These are phyloP conservation scores for Homarus americanus DNA, from an alignment of 1,140 invertebrate genomes.

Conservation along the genomic window DNA sequence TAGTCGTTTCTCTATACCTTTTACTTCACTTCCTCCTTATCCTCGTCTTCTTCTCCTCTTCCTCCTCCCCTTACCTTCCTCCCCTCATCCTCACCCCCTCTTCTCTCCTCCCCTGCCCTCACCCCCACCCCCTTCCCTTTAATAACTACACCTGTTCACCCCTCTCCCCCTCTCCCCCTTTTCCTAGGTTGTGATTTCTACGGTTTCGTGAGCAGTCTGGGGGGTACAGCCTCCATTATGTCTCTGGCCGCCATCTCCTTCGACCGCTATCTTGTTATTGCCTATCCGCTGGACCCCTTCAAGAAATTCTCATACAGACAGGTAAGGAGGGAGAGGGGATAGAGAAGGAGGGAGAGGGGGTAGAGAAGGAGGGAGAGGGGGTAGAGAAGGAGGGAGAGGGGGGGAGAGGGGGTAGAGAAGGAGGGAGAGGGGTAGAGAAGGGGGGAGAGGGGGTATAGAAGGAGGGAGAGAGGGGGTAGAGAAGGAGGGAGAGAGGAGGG, in stretches of 20 bases:
- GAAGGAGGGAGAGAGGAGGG: too few species aligned
- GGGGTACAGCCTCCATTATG: constrained; percentile 76
- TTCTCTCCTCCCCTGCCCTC: neutral
- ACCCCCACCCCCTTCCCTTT: too few species aligned
- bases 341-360: too few species aligned
- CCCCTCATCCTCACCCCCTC: too few species aligned
- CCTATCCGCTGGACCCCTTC: constrained; percentile 77
- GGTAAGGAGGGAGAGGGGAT: constrained; percentile 39
- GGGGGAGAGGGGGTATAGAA: too few species aligned
- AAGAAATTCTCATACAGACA: constrained; percentile 60
- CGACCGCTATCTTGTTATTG: constrained; percentile 77
- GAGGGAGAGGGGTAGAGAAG: too few species aligned
- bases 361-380: too few species aligned
- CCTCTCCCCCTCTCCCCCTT: neutral
- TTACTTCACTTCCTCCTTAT: neutral
- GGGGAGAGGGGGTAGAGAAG: too few species aligned
- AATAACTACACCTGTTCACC: neutral
- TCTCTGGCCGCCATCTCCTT: constrained; percentile 76
- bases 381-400: too few species aligned
- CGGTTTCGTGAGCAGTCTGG: constrained; percentile 83
- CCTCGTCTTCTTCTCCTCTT: neutral
- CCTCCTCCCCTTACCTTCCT: neutral
- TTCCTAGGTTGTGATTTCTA: constrained; percentile 89
- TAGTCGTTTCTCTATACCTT: constrained; percentile 11
- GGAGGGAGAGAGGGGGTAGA: too few species aligned